phyloP scores from a whole-genome alignment of 64 coral and sea anemone genomes.

The Stichodactyla helianthus region DNA sequence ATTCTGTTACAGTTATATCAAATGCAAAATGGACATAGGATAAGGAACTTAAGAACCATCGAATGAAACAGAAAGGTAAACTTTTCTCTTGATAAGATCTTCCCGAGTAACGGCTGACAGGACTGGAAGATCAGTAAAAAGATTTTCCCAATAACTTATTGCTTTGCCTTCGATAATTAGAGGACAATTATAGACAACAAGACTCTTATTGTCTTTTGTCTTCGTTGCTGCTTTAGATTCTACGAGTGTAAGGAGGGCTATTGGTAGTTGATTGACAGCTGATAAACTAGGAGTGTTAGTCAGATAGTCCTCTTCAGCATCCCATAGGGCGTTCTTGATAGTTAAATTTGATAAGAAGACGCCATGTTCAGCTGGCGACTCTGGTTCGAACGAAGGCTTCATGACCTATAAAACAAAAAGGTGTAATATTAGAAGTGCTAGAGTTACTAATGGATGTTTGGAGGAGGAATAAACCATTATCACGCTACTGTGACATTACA shows the following conservation, averaged over 20 bases:
- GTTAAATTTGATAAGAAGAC: conserved; percentile 21
- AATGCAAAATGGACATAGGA: not conserved
- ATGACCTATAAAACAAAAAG: conserved; percentile 17
- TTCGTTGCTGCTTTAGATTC: not conserved
- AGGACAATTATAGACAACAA: conserved; percentile 41
- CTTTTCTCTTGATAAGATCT: conserved; percentile 14
- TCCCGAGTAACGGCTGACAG: not conserved
- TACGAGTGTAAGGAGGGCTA: not conserved
- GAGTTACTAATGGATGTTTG: not conserved
- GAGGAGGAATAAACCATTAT: no score
- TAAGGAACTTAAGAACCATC: not conserved
- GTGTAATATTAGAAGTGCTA: not conserved
- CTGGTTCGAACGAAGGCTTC: not conserved
- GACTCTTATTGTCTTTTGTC: not conserved
- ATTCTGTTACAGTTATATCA: no score
- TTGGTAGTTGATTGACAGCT: conserved; percentile 8
- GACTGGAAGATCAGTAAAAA: conserved; percentile 34
- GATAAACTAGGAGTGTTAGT: not conserved
- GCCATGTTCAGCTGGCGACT: conserved; percentile 25
- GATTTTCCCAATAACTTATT: not conserved
- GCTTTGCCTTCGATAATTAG: conserved; percentile 4
- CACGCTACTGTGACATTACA: no score
- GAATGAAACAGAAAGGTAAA: not conserved
- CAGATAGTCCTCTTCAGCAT: not conserved
- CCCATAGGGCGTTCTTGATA: conserved; percentile 36